Conservation (phyloP, 2,797 vertebrate genomes). For the Chaetophractus vellerosus region DNA sequence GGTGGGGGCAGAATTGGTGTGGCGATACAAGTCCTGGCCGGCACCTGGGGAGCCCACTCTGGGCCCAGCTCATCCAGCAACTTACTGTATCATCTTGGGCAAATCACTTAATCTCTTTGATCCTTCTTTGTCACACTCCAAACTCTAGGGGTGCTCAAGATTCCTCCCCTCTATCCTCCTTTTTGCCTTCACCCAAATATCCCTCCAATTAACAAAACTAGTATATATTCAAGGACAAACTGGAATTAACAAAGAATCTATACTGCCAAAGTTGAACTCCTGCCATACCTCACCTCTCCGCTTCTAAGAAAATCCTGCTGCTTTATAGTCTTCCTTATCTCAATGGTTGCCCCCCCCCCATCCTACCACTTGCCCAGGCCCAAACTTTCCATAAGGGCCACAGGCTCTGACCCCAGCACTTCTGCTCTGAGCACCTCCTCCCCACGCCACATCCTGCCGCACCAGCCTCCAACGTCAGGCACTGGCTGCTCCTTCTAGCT, state of each 20-base stretch:
- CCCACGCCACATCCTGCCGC: neutral
- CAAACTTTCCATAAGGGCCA: neutral
- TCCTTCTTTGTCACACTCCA: neutral
- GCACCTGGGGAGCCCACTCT: neutral
- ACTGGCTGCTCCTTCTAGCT: neutral
- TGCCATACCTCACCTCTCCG: neutral
- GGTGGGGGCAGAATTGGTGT: rapidly evolving
- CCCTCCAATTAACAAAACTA: neutral
- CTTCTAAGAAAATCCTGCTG: neutral
- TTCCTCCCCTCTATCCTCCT: neutral
- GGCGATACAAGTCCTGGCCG: neutral
- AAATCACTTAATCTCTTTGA: neutral
- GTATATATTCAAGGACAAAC: neutral
- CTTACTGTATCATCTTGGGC: too few relatives aligned
- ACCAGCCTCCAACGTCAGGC: neutral
- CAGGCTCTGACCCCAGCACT: neutral
- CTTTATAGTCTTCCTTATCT: neutral
- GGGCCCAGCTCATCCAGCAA: neutral
- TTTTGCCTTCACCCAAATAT: neutral
- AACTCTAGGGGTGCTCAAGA: neutral
- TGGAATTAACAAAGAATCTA: neutral
- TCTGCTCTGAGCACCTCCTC: neutral
- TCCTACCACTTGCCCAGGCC: neutral
- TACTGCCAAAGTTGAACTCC: neutral
- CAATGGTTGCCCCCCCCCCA: neutral